Percentiles rank a stretch among this genome's conserved stretches.
Conservation (phyloP, 2,113 vertebrate species). For the Hippolais icterina region DNA sequence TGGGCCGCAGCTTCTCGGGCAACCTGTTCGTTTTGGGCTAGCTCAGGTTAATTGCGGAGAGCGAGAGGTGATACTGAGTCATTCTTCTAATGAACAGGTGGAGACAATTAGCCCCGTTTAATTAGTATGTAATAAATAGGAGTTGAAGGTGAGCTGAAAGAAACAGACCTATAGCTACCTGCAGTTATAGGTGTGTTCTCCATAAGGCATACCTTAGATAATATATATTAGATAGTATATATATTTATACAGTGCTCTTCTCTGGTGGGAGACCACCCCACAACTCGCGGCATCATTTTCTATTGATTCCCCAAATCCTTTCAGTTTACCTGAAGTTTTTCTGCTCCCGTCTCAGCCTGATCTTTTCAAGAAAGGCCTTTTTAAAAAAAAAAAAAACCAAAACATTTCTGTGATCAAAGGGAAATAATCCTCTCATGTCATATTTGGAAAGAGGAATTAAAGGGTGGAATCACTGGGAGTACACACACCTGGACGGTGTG, state of each 20-base stretch:
- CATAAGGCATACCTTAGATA: rapidly evolving
- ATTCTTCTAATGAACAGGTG: background rate
- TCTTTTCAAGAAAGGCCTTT: background rate
- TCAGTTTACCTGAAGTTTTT: background rate
- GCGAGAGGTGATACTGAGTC: rapidly evolving
- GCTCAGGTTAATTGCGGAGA: background rate
- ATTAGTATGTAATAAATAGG: background rate
- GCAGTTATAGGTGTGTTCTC: rapidly evolving
- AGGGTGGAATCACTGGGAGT: background rate
- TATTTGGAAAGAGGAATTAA: background rate
- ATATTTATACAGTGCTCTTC: background rate
- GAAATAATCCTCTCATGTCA: rapidly evolving
- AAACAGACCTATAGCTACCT: rapidly evolving
- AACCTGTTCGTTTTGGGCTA: background rate
- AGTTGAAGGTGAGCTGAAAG: background rate
- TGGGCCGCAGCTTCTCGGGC: background rate
- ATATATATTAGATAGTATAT: background rate
- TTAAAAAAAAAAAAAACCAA: background rate
- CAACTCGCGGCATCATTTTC: rapidly evolving
- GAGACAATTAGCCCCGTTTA: background rate
- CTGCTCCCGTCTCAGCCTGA: background rate
- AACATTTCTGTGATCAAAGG: too few relatives aligned
- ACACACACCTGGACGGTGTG: background rate
- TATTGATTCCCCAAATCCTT: background rate
- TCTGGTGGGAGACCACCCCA: background rate